phyloP scores from a whole-genome alignment of 2,888 invertebrate genomes.

The Ischnus inquisitorius region DNA sequence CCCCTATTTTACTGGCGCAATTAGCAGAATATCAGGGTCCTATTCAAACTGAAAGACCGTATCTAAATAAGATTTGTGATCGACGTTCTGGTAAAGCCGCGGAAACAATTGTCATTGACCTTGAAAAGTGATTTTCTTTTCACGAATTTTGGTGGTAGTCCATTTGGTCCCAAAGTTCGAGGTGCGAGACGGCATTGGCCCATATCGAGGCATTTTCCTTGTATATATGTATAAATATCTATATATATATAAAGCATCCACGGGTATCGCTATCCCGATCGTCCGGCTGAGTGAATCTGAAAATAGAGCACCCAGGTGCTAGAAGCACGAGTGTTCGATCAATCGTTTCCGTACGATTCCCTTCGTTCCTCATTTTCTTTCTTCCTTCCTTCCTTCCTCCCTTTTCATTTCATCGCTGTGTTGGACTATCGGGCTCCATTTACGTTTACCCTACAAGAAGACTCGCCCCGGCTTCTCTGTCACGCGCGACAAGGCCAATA shows the following conservation, averaged over 20 bases:
- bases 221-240: too few relatives aligned
- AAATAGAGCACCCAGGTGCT: slow-evolving; percentile 49
- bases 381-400: slow-evolving; percentile 33
- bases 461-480: background rate
- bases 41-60: too few relatives aligned
- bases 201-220: too few relatives aligned
- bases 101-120: too few relatives aligned
- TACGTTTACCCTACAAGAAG: slow-evolving; percentile 12
- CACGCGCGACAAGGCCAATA: slow-evolving; percentile 6
- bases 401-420: slow-evolving; percentile 26
- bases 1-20: too few relatives aligned
- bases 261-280: slow-evolving; percentile 9
- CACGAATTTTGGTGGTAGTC: too few relatives aligned
- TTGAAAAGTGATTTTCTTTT: too few relatives aligned
- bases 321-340: slow-evolving; percentile 55
- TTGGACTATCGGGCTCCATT: slow-evolving; percentile 36
- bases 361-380: slow-evolving; percentile 22
- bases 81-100: too few relatives aligned
- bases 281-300: slow-evolving; percentile 32
- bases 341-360: slow-evolving; percentile 54
- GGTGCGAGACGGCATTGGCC: too few relatives aligned
- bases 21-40: too few relatives aligned
- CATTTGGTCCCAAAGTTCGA: too few relatives aligned
- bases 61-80: too few relatives aligned
- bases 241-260: background rate